Conservation (phyloP, 2,888 invertebrate genomes). For the Cistogaster globosa region DNA sequence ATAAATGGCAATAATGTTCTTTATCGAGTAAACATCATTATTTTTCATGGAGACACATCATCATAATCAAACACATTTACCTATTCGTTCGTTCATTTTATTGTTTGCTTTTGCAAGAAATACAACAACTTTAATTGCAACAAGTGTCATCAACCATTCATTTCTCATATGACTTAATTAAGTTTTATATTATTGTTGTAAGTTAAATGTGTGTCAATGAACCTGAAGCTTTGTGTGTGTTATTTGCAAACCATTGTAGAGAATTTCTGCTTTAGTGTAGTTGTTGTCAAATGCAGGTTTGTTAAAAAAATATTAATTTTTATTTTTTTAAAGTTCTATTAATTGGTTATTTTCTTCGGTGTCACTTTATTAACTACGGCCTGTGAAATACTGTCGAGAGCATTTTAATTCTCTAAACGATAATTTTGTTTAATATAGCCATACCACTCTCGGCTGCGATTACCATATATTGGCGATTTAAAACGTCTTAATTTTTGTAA, state of each 20-base stretch:
- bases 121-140: slow-evolving; percentile 54
- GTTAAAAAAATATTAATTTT: too few species aligned
- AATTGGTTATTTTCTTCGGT: too few species aligned
- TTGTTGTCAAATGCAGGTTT: neutral
- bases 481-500: too few species aligned
- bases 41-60: neutral
- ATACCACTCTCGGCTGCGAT: too few species aligned
- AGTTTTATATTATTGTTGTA: neutral
- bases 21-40: slow-evolving; percentile 49
- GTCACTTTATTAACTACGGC: too few species aligned
- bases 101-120: slow-evolving; percentile 42
- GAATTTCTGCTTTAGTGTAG: neutral
- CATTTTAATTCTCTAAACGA: too few species aligned
- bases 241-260: neutral
- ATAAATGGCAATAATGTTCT: slow-evolving; percentile 26
- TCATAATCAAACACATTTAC: neutral
- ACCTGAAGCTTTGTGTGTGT: neutral
- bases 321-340: too few species aligned
- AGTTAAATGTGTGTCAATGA: slow-evolving; percentile 30
- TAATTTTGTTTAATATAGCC: too few species aligned
- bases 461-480: too few species aligned
- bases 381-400: too few species aligned
- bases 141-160: slow-evolving; percentile 59
- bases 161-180: slow-evolving; percentile 22
- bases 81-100: neutral